Percentiles rank a stretch among this genome's conserved stretches.
Conservation (phyloP, 1,140 invertebrate genomes). For the Apis laboriosa region DNA sequence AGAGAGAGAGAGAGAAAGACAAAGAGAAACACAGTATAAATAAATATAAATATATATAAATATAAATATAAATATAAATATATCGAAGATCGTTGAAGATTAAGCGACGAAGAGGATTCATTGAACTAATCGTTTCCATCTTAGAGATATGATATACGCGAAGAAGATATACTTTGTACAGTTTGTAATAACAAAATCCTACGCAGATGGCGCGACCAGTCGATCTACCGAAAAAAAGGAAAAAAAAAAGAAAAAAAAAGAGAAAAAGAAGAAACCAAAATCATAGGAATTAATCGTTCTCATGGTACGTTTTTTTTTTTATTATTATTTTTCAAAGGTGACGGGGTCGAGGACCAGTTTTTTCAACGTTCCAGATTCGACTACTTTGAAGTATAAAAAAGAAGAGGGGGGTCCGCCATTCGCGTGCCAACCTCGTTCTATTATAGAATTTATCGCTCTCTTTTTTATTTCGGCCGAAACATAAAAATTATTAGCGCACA, state of each 20-base stretch:
- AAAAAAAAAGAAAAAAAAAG: background rate
- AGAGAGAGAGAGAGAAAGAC: background rate
- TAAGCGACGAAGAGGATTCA: constrained; percentile 45
- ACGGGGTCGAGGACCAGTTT: background rate
- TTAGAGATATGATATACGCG: constrained; percentile 43
- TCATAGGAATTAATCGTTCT: background rate
- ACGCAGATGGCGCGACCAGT: background rate
- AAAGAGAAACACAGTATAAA: constrained; percentile 6
- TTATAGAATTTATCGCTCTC: background rate
- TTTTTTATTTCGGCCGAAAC: background rate
- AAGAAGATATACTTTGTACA: constrained; percentile 59
- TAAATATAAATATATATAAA: constrained; percentile 29
- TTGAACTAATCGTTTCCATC: constrained; percentile 52
- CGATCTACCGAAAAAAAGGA: background rate
- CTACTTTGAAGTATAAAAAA: background rate
- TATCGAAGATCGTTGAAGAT: constrained; percentile 39
- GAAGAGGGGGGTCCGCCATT: background rate
- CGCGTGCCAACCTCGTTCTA: background rate
- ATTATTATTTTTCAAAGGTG: background rate
- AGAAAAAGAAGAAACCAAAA: background rate
- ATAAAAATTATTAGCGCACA: constrained; percentile 2
- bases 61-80: constrained; percentile 29
- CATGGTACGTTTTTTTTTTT: background rate
- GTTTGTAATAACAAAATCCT: constrained; percentile 63
- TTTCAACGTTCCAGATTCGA: constrained; percentile 6